Conservation (phyloP, 2,113 vertebrate species). For the Paradoxurus hermaphroditus region DNA sequence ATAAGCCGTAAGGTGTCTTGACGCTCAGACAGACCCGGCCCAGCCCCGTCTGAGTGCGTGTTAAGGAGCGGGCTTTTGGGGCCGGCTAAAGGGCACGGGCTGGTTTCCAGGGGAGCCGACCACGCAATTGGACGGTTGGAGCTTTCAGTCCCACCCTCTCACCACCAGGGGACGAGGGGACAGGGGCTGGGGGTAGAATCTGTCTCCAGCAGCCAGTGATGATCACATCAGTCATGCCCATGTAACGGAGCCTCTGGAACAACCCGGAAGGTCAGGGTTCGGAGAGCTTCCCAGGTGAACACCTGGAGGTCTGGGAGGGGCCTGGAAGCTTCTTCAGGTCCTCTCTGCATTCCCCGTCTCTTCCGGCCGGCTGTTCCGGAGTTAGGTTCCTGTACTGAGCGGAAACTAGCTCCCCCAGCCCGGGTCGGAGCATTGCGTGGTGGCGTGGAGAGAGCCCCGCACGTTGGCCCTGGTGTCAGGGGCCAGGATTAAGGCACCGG, state of each 20-base stretch:
- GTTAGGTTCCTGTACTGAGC: fast-evolving
- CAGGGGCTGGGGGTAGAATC: background rate
- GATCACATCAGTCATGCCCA: fast-evolving
- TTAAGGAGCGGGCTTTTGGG: background rate
- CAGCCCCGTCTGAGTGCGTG: background rate
- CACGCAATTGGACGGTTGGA: background rate
- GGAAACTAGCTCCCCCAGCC: background rate
- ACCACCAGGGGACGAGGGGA: background rate
- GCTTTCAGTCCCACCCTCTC: background rate
- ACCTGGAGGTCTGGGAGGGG: fast-evolving
- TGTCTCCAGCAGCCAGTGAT: background rate
- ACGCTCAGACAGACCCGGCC: background rate
- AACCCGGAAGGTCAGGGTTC: fast-evolving
- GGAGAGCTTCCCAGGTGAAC: background rate
- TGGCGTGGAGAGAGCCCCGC: fast-evolving
- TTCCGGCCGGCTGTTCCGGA: background rate
- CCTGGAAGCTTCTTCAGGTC: background rate
- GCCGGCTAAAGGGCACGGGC: background rate
- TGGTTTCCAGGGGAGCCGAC: background rate
- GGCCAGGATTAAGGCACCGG: background rate
- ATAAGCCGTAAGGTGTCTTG: background rate
- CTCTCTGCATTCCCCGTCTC: background rate
- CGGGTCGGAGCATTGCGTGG: background rate
- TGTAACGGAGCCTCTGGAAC: fast-evolving
- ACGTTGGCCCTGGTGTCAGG: fast-evolving